Evolutionary conservation across 1,140 invertebrate species (phyloP), one percentile per base, ranked within the genome.

Genomic region (Meloidogyne hapla): DNA sequence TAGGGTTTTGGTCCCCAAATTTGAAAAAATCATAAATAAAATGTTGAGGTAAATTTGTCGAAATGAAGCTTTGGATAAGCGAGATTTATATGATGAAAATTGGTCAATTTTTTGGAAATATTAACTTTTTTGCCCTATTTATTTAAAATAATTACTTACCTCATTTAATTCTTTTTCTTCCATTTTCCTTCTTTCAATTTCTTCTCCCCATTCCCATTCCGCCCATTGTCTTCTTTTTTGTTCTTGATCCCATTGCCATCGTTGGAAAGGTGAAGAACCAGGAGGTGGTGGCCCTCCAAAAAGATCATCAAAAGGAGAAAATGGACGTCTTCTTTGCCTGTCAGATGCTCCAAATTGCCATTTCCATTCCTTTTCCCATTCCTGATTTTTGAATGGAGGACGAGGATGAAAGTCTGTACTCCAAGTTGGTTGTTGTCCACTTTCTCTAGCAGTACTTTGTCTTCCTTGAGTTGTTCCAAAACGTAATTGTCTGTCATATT

Each of bases 331-430:
- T 9, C 48, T 56, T 56, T 21, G 48, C 18, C n/a, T 18, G 4
- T 56, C 48, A n/a, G 12, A 21, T 56, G 18, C 48, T n/a, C 48
- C 48, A 21, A 56, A 56, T 56, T 56, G 48, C 48, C 48, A 56
- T 56, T 56, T 56, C 48, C 48, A 56, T 56, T 56, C 48, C n/a
- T 9, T 56, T 56, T 56, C 48, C 48, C 48, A 56, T 56, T 56
- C 18, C 4, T 56, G 48, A 56, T 18, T 56, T 56, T n/a, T 56
- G n/a, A 56, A 56, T n/a, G 48, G 48, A 56, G 48, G 48, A 5
- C 48, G 48, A 56, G 48, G 48, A 56, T 56, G 48, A 56, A 56
- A 56, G 6, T 56, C 48, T n/a, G 48, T 56, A 6, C 48, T 56
- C 48, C 48, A 56, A n/a, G 48, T 56, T n/a, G 48, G 12, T 1